phyloP scores from a whole-genome alignment of 2,888 invertebrate species.

The Cosmia pyralina region DNA sequence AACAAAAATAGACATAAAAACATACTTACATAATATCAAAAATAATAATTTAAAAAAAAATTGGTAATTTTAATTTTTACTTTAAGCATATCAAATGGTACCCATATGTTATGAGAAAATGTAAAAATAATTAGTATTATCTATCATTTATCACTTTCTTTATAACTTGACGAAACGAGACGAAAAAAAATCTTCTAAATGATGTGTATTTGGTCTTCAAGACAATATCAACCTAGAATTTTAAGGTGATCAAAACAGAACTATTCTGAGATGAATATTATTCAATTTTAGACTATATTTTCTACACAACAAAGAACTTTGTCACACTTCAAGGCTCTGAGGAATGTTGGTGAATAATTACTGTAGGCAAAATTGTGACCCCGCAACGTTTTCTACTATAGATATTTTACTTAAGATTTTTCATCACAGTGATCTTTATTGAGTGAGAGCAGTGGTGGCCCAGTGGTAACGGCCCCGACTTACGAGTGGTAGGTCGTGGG shows the following conservation, averaged over 20 bases:
- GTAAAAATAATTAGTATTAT: constrained; percentile 35
- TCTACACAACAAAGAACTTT: neutral
- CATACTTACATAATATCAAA: constrained; percentile 26
- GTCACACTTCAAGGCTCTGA: constrained; percentile 1
- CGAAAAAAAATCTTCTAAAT: neutral
- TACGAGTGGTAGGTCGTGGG: too few species aligned
- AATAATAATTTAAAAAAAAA: constrained; percentile 29
- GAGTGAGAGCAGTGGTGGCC: too few species aligned
- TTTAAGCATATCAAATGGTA: constrained; percentile 73
- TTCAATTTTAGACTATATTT: constrained; percentile 15
- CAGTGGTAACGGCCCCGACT: too few species aligned
- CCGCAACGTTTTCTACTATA: neutral
- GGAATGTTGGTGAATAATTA: neutral
- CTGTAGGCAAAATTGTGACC: neutral
- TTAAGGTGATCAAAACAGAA: constrained; percentile 9
- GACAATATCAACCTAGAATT: constrained; percentile 52
- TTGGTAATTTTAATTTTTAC: constrained; percentile 64
- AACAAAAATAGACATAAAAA: constrained; percentile 63
- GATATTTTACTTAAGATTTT: too few species aligned
- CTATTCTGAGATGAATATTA: neutral
- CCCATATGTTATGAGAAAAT: constrained; percentile 33
- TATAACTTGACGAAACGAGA: constrained; percentile 4
- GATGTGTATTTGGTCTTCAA: constrained; percentile 31
- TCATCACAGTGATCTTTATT: too few species aligned
- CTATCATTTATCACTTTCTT: constrained; percentile 12